phyloP scores from a whole-genome alignment of 2,113 vertebrate species.

The Mystacornis crossleyi region DNA sequence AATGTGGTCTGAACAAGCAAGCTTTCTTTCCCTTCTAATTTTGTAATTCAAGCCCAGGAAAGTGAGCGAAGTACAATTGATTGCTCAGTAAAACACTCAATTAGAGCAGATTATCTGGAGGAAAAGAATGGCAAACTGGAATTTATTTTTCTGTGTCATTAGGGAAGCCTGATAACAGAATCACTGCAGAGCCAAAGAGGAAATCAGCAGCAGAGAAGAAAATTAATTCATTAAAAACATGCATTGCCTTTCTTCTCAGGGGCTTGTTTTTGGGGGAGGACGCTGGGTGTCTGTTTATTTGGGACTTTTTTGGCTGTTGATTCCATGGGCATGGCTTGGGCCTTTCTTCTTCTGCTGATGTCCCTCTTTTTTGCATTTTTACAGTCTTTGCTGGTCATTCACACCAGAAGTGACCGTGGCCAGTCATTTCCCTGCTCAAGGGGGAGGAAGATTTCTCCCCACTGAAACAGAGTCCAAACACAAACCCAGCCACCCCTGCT shows the following conservation, averaged over 20 bases:
- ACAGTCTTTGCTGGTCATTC: not conserved
- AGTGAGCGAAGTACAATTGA: not conserved
- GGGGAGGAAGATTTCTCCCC: not conserved
- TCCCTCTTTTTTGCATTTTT: not conserved
- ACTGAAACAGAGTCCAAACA: not conserved
- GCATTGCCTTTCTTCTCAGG: not conserved
- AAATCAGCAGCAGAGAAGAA: not conserved
- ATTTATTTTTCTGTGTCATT: not conserved
- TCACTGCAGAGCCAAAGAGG: not conserved
- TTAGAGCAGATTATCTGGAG: not conserved
- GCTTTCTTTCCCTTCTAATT: not conserved
- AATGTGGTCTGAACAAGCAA: not conserved
- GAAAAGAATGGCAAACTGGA: not conserved
- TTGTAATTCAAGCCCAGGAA: not conserved
- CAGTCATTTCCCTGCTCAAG: not conserved
- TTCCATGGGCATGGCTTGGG: fast-evolving
- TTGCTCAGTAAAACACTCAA: not conserved
- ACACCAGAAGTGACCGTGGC: not conserved
- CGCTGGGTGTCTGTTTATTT: not conserved
- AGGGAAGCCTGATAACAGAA: not conserved
- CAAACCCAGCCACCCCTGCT: not conserved
- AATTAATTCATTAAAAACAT: not conserved
- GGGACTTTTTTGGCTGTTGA: not conserved
- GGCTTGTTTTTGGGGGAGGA: fast-evolving
- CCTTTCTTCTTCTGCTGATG: not conserved